Percentiles rank a stretch among this genome's conserved stretches.
Conservation (phyloP, 1,140 invertebrate genomes). For the Pseudomyrmex flavicornis region DNA sequence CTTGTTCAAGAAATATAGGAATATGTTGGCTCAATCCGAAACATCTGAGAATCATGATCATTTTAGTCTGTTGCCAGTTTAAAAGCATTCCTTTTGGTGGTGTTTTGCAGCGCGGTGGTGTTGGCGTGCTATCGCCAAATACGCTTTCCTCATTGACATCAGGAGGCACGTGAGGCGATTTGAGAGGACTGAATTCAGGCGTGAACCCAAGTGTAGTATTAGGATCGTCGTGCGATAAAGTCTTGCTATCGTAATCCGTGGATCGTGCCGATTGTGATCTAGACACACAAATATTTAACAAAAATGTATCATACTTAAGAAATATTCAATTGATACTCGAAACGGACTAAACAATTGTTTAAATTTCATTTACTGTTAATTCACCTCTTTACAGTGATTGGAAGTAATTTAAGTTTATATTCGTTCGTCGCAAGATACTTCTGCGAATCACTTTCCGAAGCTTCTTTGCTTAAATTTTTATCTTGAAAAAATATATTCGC, state of each 20-base stretch:
- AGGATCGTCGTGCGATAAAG: slow-evolving; percentile 54
- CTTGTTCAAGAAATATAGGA: slow-evolving; percentile 80
- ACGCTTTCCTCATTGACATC: slow-evolving; percentile 78
- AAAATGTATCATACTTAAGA: neutral
- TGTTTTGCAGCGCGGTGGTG: slow-evolving; percentile 78
- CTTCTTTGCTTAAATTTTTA: neutral
- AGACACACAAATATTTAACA: neutral
- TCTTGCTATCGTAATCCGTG: slow-evolving; percentile 70
- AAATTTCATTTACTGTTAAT: neutral
- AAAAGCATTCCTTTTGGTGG: slow-evolving; percentile 77
- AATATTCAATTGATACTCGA: neutral
- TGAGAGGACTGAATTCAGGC: slow-evolving; percentile 77
- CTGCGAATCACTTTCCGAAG: neutral
- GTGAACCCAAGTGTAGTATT: slow-evolving; percentile 74
- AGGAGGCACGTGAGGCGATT: slow-evolving; percentile 77
- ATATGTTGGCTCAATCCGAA: slow-evolving; percentile 76
- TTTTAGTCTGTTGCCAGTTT: slow-evolving; percentile 71
- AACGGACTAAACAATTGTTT: neutral
- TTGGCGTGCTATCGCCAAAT: slow-evolving; percentile 80
- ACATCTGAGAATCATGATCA: slow-evolving; percentile 74
- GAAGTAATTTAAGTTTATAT: neutral
- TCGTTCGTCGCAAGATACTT: neutral
- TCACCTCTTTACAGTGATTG: slow-evolving; percentile 10
- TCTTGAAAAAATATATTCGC: neutral
- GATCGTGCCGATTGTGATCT: slow-evolving; percentile 73